Evolutionary conservation across 2,888 invertebrate species (phyloP), one percentile per base, ranked within the genome.

Genomic region (Cheilosia soror): DNA sequence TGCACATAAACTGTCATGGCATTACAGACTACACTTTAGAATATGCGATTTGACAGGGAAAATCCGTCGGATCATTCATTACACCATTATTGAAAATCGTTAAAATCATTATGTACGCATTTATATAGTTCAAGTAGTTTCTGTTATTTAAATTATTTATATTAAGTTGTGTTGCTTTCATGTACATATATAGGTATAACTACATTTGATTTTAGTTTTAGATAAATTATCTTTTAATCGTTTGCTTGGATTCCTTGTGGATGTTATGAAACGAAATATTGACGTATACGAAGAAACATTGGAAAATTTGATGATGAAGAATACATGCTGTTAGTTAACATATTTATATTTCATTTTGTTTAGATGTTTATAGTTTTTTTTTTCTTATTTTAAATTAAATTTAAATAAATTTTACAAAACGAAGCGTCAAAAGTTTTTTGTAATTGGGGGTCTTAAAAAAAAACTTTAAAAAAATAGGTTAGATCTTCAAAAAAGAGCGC

Each of bases 221-320:
- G 98, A 98, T 93, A 98, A 98, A 90, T 97, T 97, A 90, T 98
- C 99, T 79, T 99, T 99, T 93, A 98, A 99, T 93, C 96, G 99
- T 69, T 95, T 99, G 88, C 94, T 99, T 89, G 99, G 99, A 71
- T 98, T 98, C 71, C 98, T 99, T 93, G 98, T 98, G 97, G 97
- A 99, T 92, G 95, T 99, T 73, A 97, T 99, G 97, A 98, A 98
- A 94, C 95, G 98, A 90, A 98, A 98, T 94, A 98, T 98, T 90
- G 96, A 96, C 92, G 96, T 97, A 92, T 99, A 99, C 92, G 98
- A 98, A 88, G 90, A 90, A 40, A 72, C 76, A 72, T 65, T 88
- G 9, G 82, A 87, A 57, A 69, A 71, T 40, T 20, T 80, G n/a
- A 53, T 80, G 55, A 33, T 84, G 66, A 75, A 15, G 40, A 80